Percentiles rank a stretch among this genome's conserved stretches.
Conservation (phyloP, 2,888 invertebrate species). For the Amphipyra berbera region DNA sequence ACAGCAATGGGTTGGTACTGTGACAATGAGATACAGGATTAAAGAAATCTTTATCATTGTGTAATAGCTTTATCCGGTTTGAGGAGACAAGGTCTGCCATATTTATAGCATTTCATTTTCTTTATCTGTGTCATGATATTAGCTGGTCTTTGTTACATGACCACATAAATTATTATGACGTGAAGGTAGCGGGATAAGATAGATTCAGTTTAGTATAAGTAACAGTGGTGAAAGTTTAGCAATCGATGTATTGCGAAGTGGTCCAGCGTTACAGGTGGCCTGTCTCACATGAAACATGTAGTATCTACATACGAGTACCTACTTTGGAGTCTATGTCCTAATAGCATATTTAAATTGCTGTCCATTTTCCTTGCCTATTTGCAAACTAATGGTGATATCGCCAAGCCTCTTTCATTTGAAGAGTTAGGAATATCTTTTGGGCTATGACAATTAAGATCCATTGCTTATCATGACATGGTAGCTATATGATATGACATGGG, state of each 20-base stretch:
- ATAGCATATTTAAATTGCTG: conserved; percentile 14
- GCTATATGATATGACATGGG: too few species aligned
- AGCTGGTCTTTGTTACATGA: conserved; percentile 42
- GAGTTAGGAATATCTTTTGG: neutral
- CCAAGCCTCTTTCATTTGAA: neutral
- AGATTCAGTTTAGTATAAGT: conserved; percentile 39
- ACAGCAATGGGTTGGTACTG: conserved; percentile 56
- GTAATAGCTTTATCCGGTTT: conserved; percentile 38
- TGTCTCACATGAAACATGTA: conserved; percentile 39
- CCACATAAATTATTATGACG: conserved; percentile 44
- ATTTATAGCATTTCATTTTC: conserved; percentile 43
- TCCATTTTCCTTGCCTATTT: conserved; percentile 10
- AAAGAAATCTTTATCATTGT: conserved; percentile 60
- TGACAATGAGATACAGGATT: conserved; percentile 62
- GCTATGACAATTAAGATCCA: neutral
- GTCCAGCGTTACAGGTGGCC: conserved; percentile 42
- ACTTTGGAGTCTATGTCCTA: conserved; percentile 22
- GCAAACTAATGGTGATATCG: neutral
- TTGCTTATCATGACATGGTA: neutral
- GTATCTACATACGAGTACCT: conserved; percentile 39
- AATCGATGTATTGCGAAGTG: conserved; percentile 48
- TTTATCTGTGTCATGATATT: conserved; percentile 32
- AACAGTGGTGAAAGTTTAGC: conserved; percentile 51
- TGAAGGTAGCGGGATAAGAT: conserved; percentile 36
- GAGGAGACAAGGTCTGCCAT: conserved; percentile 33